Percentiles rank a stretch among this genome's conserved stretches.
Conservation (phyloP, 2,888 invertebrate species). For the Diloba caeruleocephala region DNA sequence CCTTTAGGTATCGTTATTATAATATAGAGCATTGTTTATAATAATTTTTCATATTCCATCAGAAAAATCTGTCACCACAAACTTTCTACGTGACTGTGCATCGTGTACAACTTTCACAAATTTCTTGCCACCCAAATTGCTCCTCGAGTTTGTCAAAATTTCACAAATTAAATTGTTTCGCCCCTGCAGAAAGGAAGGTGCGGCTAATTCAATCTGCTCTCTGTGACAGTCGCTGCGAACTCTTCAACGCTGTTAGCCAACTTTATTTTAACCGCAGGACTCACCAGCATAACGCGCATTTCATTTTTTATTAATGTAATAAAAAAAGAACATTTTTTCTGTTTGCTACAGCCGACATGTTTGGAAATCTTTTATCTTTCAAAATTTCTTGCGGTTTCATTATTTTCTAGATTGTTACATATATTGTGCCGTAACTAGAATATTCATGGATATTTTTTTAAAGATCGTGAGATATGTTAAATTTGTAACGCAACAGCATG, state of each 20-base stretch:
- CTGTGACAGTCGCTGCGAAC: slow-evolving; percentile 51
- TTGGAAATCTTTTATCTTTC: slow-evolving; percentile 18
- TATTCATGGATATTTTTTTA: no score
- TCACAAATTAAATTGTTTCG: slow-evolving; percentile 50
- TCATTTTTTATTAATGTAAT: slow-evolving; percentile 53
- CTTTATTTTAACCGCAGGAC: slow-evolving; percentile 49
- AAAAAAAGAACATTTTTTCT: slow-evolving; percentile 41
- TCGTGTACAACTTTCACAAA: slow-evolving; percentile 27
- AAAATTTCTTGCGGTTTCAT: slow-evolving; percentile 18
- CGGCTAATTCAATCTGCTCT: slow-evolving; percentile 54
- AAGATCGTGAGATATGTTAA: no score
- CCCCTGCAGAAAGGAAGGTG: slow-evolving; percentile 28
- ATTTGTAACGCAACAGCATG: no score
- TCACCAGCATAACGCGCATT: slow-evolving; percentile 36
- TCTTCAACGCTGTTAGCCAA: slow-evolving; percentile 49
- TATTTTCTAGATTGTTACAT: slow-evolving; percentile 13
- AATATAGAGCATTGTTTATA: no score
- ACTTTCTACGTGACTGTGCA: slow-evolving; percentile 27
- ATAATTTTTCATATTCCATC: background rate
- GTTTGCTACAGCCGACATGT: slow-evolving; percentile 32
- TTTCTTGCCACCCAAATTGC: slow-evolving; percentile 19
- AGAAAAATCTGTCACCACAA: slow-evolving; percentile 14
- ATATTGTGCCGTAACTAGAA: no score
- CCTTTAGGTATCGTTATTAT: no score
- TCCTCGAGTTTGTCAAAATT: slow-evolving; percentile 34